A percentile compares a stretch with the other conserved stretches of the same genome.
Conservation (phyloP, 2,113 vertebrate genomes). For the Dicerorhinus sumatrensis region DNA sequence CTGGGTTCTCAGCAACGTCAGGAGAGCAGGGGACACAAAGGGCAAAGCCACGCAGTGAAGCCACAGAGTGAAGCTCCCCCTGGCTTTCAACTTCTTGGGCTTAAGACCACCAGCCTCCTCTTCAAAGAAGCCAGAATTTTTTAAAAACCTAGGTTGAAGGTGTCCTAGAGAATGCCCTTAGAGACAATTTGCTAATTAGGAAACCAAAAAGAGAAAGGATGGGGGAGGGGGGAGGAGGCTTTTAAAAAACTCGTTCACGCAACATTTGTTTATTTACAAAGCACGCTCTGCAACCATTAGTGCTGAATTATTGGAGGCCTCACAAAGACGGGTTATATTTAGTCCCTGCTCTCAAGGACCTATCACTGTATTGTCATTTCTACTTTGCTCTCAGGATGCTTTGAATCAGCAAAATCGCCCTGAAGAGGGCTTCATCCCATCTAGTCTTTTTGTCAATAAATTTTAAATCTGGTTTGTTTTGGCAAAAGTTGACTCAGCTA, state of each 20-base stretch:
- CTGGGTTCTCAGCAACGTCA: no score
- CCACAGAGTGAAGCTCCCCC: not conserved
- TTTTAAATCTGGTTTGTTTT: not conserved
- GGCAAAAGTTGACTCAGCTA: not conserved
- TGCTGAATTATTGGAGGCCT: not conserved
- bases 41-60: not conserved
- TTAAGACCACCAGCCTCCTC: not conserved
- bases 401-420: not conserved
- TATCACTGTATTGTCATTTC: not conserved
- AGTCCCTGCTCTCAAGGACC: not conserved
- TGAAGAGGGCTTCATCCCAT: not conserved
- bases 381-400: not conserved
- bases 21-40: not conserved
- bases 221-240: fast-evolving
- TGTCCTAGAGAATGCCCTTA: not conserved
- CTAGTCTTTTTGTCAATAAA: not conserved
- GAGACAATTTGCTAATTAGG: not conserved
- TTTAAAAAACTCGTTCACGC: not conserved
- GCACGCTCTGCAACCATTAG: not conserved
- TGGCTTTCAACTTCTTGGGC: not conserved
- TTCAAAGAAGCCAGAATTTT: not conserved
- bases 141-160: not conserved
- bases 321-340: not conserved
- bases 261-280: not conserved
- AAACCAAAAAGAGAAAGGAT: not conserved